Evolutionary conservation across 2,113 vertebrate species (phyloP), one percentile per base, ranked within the genome.

Genomic region (Chionomys nivalis): DNA sequence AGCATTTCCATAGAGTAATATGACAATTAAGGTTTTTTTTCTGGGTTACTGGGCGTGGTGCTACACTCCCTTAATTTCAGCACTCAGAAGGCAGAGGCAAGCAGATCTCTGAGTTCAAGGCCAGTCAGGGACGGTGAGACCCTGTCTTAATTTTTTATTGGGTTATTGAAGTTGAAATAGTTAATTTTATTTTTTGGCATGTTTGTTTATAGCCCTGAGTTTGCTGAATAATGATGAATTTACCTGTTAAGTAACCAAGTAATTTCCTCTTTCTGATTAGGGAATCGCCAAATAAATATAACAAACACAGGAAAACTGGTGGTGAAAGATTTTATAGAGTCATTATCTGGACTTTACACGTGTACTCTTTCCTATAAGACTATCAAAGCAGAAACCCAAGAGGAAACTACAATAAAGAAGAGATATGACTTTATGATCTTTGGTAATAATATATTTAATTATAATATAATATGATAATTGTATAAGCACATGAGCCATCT

Each of bases 301-400:
- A 98, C 98, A 26, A 87, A 97, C 78, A 97, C 97, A 87, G 98
- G 98, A 97, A 98, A 98, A 89, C 96, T 99, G 95, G 95, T 97
- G 89, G 23, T 99, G 95, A 95, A 93, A 92, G 82, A 96, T 26
- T 99, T 99, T 96, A 91, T 63, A 87, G 98, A 98, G 95, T 58
- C 63, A 6, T 96, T 98, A 96, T 99, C 98, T 87, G 98, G 98
- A 97, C 87, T 96, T 94, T 99, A 99, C 87, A 98, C 96, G 16
- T 99, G 99, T 88, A 98, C 90, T 55, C 97, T 99, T 70, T 97
- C 98, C 96, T 98, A 98, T 95, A 98, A 98, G 93, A 95, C 92
- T 92, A 39, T 99, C 23, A 96, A 97, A 93, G 96, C 93, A 13
- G 97, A 93, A 0, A 98, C 97, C 7, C 97, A 97, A 66, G 96